These are phyloP conservation scores for Prinia subflava DNA, from an alignment of 2,113 vertebrate genomes.

Conservation along the genomic window DNA sequence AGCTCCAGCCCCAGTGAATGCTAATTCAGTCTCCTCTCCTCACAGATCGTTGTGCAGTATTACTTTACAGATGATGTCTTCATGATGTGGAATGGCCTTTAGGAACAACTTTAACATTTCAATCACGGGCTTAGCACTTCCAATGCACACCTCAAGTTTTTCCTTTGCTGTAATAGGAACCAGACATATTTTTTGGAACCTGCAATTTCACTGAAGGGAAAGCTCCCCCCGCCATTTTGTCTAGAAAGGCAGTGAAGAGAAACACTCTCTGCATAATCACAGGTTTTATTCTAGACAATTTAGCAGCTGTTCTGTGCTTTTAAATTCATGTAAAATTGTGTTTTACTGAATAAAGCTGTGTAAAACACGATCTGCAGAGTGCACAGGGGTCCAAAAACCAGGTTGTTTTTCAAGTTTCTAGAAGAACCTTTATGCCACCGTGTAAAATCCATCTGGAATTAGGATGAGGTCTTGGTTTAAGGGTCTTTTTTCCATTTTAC, in stretches of 20 bases:
- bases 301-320: not conserved
- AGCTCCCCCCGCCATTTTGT: slow-evolving; percentile 10
- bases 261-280: not conserved
- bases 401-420: slow-evolving; percentile 15
- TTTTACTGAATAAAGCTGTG: not conserved
- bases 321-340: not conserved
- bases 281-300: not conserved
- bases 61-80: slow-evolving; percentile 62
- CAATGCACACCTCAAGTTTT: slow-evolving; percentile 59
- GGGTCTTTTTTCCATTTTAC: slow-evolving; percentile 53
- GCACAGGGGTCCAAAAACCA: not conserved
- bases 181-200: slow-evolving; percentile 58
- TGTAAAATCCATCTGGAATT: slow-evolving; percentile 10
- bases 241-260: slow-evolving; percentile 9
- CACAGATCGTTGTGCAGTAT: slow-evolving; percentile 48
- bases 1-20: not conserved
- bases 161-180: slow-evolving; percentile 60
- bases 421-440: slow-evolving; percentile 20
- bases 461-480: slow-evolving; percentile 35
- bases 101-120: slow-evolving; percentile 62
- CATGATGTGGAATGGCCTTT: slow-evolving; percentile 56
- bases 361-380: not conserved
- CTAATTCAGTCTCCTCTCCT: slow-evolving; percentile 11
- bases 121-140: slow-evolving; percentile 67
- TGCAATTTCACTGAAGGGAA: slow-evolving; percentile 17